Base-by-base conservation (phyloP, 2,113 vertebrate species). In the Edolisoma coerulescens region DNA sequence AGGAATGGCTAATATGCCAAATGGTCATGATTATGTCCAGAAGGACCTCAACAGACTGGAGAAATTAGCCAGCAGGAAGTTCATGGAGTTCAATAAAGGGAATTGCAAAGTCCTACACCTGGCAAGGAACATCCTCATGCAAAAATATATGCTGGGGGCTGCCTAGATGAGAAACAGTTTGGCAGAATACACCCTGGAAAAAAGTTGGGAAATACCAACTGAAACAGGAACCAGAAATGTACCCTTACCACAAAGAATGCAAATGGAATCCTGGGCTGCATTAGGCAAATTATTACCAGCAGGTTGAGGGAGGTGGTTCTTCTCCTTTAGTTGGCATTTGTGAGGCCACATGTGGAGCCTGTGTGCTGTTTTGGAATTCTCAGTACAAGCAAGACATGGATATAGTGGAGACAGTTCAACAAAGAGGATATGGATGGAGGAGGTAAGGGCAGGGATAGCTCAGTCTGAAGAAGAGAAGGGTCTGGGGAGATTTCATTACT, bases 281-380 rank as follows among this genome's bases (percentile, higher is more conserved):
- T 44, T 22, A 64, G 15, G 12, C 4, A 60, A 77, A 65, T 17
- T 30, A 26, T 39, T 60, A 3, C 21, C 42, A 82, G 18, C 10
- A 87, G 14, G 5, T 10, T 3, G 9, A 81, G 7, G 2, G 4
- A 50, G 17, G 15, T 23, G 22, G 13, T 41, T n/a, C 7, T 52
- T 53, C 17, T 64, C 8, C 14, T 67, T 20, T 56, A 47, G 22
- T 33, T 26, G 56, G 7, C 4, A 17, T 17, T 82, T 45, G 3
- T 82, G 28, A 77, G 35, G 23, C 11, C 33, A 57, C 3, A 30
- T 0, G 0, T 54, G 26, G n/a, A 68, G 6, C n/a, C 41, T 52
- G 37, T 50, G 14, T 61, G 7, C 32, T 41, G 12, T 82, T 94
- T 26, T 61, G 60, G 18, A 10, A 39, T 74, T 27, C 14, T 35